A percentile compares a stretch with the other conserved stretches of the same genome.
These are phyloP conservation scores for Anagrus nilaparvatae DNA, from an alignment of 1,140 invertebrate genomes.

Conservation along the genomic window DNA sequence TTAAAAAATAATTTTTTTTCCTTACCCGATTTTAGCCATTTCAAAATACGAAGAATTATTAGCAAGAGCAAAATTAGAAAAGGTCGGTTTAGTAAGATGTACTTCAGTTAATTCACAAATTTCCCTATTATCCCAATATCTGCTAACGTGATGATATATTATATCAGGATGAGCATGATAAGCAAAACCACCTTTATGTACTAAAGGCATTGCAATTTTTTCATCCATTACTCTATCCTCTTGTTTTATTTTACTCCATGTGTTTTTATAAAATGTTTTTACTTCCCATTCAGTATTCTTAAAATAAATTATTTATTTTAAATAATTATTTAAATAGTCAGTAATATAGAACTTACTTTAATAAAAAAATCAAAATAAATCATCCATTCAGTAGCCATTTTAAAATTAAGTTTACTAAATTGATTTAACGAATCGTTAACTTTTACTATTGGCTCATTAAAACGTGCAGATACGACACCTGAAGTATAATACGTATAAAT, in stretches of 20 bases:
- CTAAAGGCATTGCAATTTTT: slow-evolving; percentile 15
- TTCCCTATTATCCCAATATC: slow-evolving; percentile 17
- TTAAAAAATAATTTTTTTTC: background rate
- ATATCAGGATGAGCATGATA: slow-evolving; percentile 20
- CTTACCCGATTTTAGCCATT: slow-evolving; percentile 8
- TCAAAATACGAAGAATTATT: slow-evolving; percentile 5
- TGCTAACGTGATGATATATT: slow-evolving; percentile 19
- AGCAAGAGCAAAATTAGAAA: background rate
- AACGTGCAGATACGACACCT: slow-evolving; percentile 31
- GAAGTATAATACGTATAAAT: slow-evolving; percentile 36
- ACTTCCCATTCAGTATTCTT: slow-evolving; percentile 14
- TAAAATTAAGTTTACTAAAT: slow-evolving; percentile 26
- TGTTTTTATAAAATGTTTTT: slow-evolving; percentile 5
- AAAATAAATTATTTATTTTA: slow-evolving; percentile 2
- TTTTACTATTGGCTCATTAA: slow-evolving; percentile 31
- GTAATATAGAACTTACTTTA: slow-evolving; percentile 20
- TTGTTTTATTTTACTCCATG: slow-evolving; percentile 15
- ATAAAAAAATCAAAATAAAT: slow-evolving; percentile 29
- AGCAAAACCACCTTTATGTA: slow-evolving; percentile 18
- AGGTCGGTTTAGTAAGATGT: background rate
- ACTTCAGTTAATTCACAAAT: slow-evolving; percentile 21
- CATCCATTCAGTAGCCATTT: slow-evolving; percentile 27
- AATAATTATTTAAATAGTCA: slow-evolving; percentile 8
- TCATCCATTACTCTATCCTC: slow-evolving; percentile 9
- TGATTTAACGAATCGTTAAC: slow-evolving; percentile 33